Percentiles rank a stretch among this genome's conserved stretches.
Conservation (phyloP, 2,888 invertebrate species). For the Girardia tigrina region DNA sequence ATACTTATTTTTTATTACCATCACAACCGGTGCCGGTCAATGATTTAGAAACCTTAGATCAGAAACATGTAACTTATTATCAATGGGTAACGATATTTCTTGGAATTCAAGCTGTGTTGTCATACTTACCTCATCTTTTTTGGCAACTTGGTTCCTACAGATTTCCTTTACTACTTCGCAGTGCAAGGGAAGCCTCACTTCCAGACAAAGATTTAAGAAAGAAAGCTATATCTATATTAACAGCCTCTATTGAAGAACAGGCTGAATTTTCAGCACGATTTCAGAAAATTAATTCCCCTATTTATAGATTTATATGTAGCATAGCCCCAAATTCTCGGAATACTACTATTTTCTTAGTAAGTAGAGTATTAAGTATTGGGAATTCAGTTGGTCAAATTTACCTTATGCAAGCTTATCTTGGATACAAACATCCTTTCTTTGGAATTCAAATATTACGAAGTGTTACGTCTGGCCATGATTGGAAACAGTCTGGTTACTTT, state of each 20-base stretch:
- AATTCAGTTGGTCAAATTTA: conserved; percentile 33
- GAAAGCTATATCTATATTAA: conserved; percentile 29
- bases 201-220: conserved; percentile 32
- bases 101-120: conserved; percentile 25
- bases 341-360: conserved; percentile 29
- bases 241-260: conserved; percentile 33
- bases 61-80: conserved; percentile 29
- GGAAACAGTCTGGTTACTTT: conserved; percentile 21
- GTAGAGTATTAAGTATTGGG: conserved; percentile 27
- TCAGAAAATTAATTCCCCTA: conserved; percentile 9
- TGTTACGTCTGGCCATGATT: conserved; percentile 18
- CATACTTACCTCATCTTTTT: conserved; percentile 30
- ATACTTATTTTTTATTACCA: conserved; percentile 25
- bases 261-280: conserved; percentile 30
- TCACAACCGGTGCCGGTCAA: conserved; percentile 2
- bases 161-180: conserved; percentile 27
- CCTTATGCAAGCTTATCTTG: conserved; percentile 30
- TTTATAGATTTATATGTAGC: conserved; percentile 28
- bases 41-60: conserved; percentile 25
- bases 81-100: conserved; percentile 34
- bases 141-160: conserved; percentile 33
- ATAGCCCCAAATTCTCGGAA: conserved; percentile 25
- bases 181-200: conserved; percentile 26
- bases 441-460: conserved; percentile 21
- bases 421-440: conserved; percentile 24